Base-by-base conservation (phyloP, 2,113 vertebrate genomes). In the Collichthys lucidus region DNA sequence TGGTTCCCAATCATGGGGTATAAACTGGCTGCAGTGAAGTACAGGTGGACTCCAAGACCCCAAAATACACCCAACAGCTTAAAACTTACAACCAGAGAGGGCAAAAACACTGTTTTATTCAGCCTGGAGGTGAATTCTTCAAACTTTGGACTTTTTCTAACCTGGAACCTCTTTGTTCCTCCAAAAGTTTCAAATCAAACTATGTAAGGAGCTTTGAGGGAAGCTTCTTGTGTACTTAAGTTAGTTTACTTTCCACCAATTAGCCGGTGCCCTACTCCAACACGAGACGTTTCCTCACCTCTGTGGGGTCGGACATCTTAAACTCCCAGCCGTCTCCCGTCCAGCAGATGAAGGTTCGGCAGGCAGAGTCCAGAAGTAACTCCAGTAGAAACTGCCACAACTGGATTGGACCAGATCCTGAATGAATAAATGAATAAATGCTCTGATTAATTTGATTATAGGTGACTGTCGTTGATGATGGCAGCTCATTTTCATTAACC, bases 271-370 rank as follows among this genome's bases (percentile, higher is more conserved):
- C 17, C 22, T 29, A 35, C 7, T 26, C 5, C n/a, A 64, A 67
- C 50, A 26, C 26, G 42, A 4, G 17, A 47, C 1, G 16, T 16
- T 2, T 63, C 14, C 84, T 88, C 68, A 96, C 96, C 94, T 96
- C 96, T 22, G 95, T 89, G 31, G 96, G 96, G 81, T 96, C 96
- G 0, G 95, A 96, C 91, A 96, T 96, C 82, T 96, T 96, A 35
- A 96, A 96, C 78, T 96, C 96, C 96, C 96, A 96, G 53, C 96
- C 96, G 9, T 96, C 95, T 62, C 96, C 96, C 0, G 96, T 96
- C 96, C 96, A 96, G 85, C 57, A 94, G 84, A 96, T 96, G 71
- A 96, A 95, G 15, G 89, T 91, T 26, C 93, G 88, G 16, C 95
- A 96, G 42, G 96, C 77, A 0, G 94, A 94, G 83, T 96, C 96